Evolutionary conservation across 2,888 invertebrate species (phyloP).

Genomic region (Ceraclea dissimilis): DNA sequence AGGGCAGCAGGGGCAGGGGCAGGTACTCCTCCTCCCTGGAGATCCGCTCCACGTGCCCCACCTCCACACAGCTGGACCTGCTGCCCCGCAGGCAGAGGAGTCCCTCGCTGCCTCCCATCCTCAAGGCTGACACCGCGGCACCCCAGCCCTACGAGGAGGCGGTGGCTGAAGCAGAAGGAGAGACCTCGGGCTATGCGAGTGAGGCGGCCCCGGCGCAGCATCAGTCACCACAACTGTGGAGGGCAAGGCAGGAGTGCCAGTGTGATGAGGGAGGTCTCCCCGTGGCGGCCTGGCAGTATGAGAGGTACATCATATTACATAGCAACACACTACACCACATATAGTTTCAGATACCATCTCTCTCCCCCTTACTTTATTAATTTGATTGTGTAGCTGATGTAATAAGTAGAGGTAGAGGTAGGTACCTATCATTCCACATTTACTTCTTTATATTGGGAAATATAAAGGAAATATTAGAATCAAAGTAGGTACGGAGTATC

Average conservation of each 20-base stretch:
- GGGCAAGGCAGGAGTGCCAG: constrained; percentile 14
- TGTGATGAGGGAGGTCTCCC: constrained; percentile 4
- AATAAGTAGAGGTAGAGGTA: too few relatives aligned
- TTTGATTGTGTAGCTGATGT: too few relatives aligned
- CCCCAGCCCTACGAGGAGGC: constrained; percentile 39
- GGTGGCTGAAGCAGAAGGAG: constrained; percentile 62
- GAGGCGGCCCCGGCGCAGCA: constrained; percentile 60
- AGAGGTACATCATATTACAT: too few relatives aligned
- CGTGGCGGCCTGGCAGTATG: constrained; percentile 15
- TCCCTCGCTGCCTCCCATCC: constrained; percentile 62
- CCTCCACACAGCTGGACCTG: constrained; percentile 40
- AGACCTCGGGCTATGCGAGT: constrained; percentile 79
- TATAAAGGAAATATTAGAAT: too few relatives aligned
- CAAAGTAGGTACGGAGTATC: too few relatives aligned
- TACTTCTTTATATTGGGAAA: too few relatives aligned
- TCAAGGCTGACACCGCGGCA: constrained; percentile 29
- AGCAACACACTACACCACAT: too few relatives aligned
- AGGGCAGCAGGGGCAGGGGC: constrained; percentile 42
- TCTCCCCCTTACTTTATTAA: too few relatives aligned
- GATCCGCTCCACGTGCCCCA: constrained; percentile 38
- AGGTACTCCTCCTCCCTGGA: constrained; percentile 46
- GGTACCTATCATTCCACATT: too few relatives aligned
- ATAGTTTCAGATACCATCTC: too few relatives aligned
- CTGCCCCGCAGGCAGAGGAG: constrained; percentile 48
- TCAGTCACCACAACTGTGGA: constrained; percentile 44